Evolutionary conservation across 2,113 vertebrate genomes (phyloP), one percentile per base, ranked within the genome.

Genomic region (Erpornis zantholeuca): DNA sequence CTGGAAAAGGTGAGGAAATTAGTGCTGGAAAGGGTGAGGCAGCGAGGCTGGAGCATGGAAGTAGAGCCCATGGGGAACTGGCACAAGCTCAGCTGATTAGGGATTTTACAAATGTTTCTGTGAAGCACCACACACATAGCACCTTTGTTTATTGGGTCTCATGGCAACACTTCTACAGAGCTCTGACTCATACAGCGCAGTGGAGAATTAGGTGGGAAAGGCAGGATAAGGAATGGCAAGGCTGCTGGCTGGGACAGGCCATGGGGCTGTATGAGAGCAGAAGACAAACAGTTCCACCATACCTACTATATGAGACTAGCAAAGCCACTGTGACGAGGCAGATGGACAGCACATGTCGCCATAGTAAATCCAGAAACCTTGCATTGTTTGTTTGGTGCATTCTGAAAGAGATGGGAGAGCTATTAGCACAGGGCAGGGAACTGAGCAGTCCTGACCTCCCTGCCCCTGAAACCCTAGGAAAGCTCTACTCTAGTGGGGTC

Each of bases 301-400:
- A 99, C 99, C 99, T 99, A 98, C 99, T 99, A 97, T 99, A 99
- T 69, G 99, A 99, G 92, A 99, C 99, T 36, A 98, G 98, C 90
- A 99, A 98, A 96, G 99, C 99, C 64, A 97, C 96, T 56, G 98
- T 98, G 97, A 99, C 97, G 91, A 99, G 98, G 94, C 98, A 97
- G 94, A 99, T 96, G 87, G 99, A 99, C 90, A 99, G 98, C 95
- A 99, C 92, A 13, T 99, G 99, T 98, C 99, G 98, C 99, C 99
- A 99, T 70, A 99, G 98, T 97, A 99, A 96, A 97, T 99, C 99
- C 98, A 99, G 98, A 98, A 99, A 99, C 87, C 99, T 99, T 73
- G 99, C 99, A 35, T 99, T 99, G 98, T 99, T 99, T 77, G 99
- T 99, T 97, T 99, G 99, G 98, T 99, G 99, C 99, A 99, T 99